Percentiles rank a stretch among this genome's conserved stretches.
Conservation (phyloP, 2,113 vertebrate genomes). For the Calidris pugnax region DNA sequence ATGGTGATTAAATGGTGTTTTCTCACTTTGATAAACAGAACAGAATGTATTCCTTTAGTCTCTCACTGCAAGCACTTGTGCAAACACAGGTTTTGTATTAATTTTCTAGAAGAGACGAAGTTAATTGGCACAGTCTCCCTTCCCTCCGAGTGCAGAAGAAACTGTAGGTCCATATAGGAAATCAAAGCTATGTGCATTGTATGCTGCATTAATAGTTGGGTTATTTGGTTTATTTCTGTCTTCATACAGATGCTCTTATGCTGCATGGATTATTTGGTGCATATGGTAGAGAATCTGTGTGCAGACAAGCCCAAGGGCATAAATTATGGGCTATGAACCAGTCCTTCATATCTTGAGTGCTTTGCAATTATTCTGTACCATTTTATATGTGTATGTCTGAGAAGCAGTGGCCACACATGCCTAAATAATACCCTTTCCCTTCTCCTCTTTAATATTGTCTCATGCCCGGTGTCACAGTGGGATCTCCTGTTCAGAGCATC, state of each 20-base stretch:
- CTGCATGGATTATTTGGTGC: not conserved
- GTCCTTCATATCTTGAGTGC: not conserved
- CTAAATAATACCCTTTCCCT: not conserved
- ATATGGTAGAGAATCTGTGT: not conserved
- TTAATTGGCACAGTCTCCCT: not conserved
- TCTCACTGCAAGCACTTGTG: slow-evolving; percentile 17
- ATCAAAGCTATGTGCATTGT: not conserved
- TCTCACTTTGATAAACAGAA: slow-evolving; percentile 50
- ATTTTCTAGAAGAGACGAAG: slow-evolving; percentile 14
- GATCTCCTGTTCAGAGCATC: not conserved
- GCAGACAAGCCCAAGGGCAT: not conserved
- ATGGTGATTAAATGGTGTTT: slow-evolving; percentile 55
- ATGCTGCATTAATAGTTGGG: not conserved
- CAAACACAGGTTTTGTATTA: slow-evolving; percentile 41
- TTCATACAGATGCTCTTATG: not conserved
- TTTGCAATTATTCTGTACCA: not conserved
- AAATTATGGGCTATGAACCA: not conserved
- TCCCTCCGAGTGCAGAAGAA: not conserved
- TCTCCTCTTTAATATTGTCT: not conserved
- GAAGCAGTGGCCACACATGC: not conserved
- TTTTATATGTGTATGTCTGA: not conserved
- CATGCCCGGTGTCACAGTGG: not conserved
- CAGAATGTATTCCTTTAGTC: slow-evolving; percentile 39
- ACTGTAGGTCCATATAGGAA: not conserved
- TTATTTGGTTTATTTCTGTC: not conserved